A percentile compares a stretch with the other conserved stretches of the same genome.
phyloP scores from a whole-genome alignment of 2,888 invertebrate species.

The Heliconius erato region DNA sequence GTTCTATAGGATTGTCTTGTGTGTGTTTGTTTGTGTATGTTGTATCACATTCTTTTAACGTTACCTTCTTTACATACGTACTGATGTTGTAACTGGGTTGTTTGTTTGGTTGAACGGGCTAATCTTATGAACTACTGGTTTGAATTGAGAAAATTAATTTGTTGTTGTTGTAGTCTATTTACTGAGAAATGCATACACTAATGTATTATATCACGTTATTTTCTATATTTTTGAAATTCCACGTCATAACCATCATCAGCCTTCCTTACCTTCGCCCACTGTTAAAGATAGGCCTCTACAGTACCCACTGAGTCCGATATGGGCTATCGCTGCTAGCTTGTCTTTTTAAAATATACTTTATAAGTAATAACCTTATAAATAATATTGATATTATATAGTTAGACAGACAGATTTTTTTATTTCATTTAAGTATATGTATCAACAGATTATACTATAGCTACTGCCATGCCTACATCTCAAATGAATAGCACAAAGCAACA shows the following conservation, averaged over 20 bases:
- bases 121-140: not conserved
- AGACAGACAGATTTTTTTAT: not conserved
- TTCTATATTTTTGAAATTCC: no score
- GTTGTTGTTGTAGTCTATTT: no score
- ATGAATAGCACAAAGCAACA: slow-evolving; percentile 14
- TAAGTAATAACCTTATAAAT: no score
- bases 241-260: not conserved
- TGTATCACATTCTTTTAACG: slow-evolving; percentile 11
- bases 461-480: slow-evolving; percentile 11
- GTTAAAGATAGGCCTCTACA: not conserved
- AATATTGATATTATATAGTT: not conserved
- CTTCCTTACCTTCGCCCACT: not conserved
- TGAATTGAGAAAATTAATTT: no score
- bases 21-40: not conserved
- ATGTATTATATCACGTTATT: no score
- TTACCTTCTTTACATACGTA: not conserved
- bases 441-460: not conserved
- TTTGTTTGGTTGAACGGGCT: not conserved
- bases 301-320: not conserved
- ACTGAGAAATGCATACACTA: no score
- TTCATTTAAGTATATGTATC: not conserved
- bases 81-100: not conserved
- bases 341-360: not conserved
- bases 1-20: slow-evolving; percentile 1
- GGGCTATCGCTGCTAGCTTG: not conserved